Percentiles rank a stretch among this genome's conserved stretches.
Evolutionary conservation across 2,888 invertebrate genomes (phyloP).

Genomic region (Rhamnusium bicolor): DNA sequence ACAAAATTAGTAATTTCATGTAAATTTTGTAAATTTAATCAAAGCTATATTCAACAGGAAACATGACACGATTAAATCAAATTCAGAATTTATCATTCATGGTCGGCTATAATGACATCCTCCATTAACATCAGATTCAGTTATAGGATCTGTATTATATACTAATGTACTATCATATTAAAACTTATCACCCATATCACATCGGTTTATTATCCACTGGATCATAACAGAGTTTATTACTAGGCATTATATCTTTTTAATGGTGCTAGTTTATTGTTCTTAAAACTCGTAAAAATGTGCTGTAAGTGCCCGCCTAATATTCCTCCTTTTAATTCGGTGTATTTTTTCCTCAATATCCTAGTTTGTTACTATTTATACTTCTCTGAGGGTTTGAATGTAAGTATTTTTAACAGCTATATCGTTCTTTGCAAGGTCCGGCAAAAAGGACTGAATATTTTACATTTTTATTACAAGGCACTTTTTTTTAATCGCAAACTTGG

Average conservation of each 20-base stretch:
- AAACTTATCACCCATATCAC: not conserved
- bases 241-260: slow-evolving; percentile 10
- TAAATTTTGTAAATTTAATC: slow-evolving; percentile 27
- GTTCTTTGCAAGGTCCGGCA: not conserved
- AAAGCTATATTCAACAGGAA: slow-evolving; percentile 28
- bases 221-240: slow-evolving; percentile 11
- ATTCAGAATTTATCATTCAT: slow-evolving; percentile 10
- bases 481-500: too few species aligned
- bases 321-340: slow-evolving; percentile 9
- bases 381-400: not conserved
- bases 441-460: too few species aligned
- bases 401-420: not conserved
- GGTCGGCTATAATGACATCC: slow-evolving; percentile 10
- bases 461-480: too few species aligned
- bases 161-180: not conserved
- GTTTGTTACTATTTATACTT: slow-evolving; percentile 12
- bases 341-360: slow-evolving; percentile 18
- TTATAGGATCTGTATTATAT: not conserved
- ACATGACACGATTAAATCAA: slow-evolving; percentile 21
- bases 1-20: slow-evolving; percentile 25
- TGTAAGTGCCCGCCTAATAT: slow-evolving; percentile 22
- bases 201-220: not conserved
- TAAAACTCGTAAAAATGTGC: slow-evolving; percentile 26
- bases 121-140: slow-evolving; percentile 7
- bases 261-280: not conserved